Conservation (phyloP, 2,113 vertebrate genomes). For the Microtus oregoni region DNA sequence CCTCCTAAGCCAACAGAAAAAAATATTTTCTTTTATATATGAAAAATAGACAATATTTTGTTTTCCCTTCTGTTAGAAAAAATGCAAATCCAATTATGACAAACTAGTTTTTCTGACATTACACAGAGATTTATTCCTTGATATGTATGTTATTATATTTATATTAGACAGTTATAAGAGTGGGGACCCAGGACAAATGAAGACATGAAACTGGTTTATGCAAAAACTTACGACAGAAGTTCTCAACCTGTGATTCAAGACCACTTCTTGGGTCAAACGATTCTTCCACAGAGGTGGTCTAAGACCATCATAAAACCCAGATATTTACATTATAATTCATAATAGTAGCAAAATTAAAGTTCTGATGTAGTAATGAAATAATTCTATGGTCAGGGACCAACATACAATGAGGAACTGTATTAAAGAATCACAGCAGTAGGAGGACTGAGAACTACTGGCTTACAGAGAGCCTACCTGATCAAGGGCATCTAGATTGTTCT, state of each 20-base stretch:
- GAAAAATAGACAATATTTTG: conserved; percentile 12
- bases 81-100: neutral
- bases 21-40: neutral
- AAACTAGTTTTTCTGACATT: conserved; percentile 57
- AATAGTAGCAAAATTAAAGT: neutral
- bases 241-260: neutral
- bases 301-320: neutral
- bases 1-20: neutral
- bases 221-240: neutral
- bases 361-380: neutral
- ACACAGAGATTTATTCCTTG: neutral
- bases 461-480: neutral
- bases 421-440: neutral
- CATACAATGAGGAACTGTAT: neutral
- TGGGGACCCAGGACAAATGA: neutral
- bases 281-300: neutral
- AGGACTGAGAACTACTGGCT: neutral
- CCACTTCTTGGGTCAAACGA: neutral
- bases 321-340: neutral
- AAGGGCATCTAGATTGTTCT: neutral
- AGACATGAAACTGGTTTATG: neutral
- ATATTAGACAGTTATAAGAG: conserved; percentile 10
- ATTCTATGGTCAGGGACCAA: neutral
- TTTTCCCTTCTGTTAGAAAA: neutral
- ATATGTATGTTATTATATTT: neutral